Percentiles rank a stretch among this genome's conserved stretches.
Conservation (phyloP, 1,140 invertebrate genomes). For the Mylabris phalerata region DNA sequence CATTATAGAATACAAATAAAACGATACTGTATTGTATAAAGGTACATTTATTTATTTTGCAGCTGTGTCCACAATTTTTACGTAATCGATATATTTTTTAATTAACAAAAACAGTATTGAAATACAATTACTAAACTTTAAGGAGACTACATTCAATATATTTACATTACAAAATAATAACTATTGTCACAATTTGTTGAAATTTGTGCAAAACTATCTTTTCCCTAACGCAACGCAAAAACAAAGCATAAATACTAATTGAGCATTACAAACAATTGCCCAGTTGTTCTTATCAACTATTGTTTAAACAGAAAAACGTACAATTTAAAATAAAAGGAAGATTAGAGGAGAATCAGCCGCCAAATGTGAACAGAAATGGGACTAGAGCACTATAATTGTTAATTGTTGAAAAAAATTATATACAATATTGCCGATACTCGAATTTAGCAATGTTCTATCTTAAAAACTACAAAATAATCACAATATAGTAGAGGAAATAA, state of each 20-base stretch:
- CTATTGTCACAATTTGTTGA: slow-evolving; percentile 28
- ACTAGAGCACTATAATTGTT: slow-evolving; percentile 19
- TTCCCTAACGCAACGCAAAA: neutral
- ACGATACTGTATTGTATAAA: slow-evolving; percentile 17
- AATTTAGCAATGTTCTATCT: neutral
- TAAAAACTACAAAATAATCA: slow-evolving; percentile 16
- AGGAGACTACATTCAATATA: slow-evolving; percentile 20
- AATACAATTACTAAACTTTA: slow-evolving; percentile 22
- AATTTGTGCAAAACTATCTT: slow-evolving; percentile 17
- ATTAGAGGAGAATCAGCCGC: slow-evolving; percentile 6
- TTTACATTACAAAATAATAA: slow-evolving; percentile 26
- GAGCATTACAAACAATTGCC: slow-evolving; percentile 18
- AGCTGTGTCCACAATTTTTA: slow-evolving; percentile 27
- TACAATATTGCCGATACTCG: neutral
- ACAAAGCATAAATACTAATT: slow-evolving; percentile 17
- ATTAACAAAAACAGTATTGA: slow-evolving; percentile 17
- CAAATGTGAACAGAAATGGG: slow-evolving; percentile 10
- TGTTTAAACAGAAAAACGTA: slow-evolving; percentile 3
- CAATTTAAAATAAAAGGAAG: slow-evolving; percentile 5
- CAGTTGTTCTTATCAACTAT: neutral
- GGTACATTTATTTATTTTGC: slow-evolving; percentile 29
- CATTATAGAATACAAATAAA: neutral
- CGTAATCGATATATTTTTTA: slow-evolving; percentile 16
- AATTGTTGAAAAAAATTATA: slow-evolving; percentile 14
- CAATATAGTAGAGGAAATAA: slow-evolving; percentile 9